Base-by-base conservation (phyloP, 23 tunicate species). In the Corella eumyota region DNA sequence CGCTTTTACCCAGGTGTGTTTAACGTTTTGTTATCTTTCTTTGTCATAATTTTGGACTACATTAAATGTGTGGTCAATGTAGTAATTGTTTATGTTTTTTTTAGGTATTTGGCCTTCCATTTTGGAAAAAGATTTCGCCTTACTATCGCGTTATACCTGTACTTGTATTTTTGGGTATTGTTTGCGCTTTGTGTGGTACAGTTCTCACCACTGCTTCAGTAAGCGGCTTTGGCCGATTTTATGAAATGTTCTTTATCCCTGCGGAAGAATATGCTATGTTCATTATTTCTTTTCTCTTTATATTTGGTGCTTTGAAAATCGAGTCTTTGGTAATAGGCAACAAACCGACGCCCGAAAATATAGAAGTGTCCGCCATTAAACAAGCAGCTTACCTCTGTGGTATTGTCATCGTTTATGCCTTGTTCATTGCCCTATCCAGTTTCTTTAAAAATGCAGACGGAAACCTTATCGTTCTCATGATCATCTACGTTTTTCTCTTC, bases 181-280 rank as follows among this genome's bases (percentile, higher is more conserved):
- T 81, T 19, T 34, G 60, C 29, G 79, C 62, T 31, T 27, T 90
- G 32, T 86, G 85, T 54, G 95, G 80, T 15, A 77, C 85, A 3
- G 74, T 77, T 3, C 70, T 86, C 31, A 67, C 45, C 36, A 64
- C 75, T 46, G 62, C 72, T 30, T 67, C 63, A 23, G 53, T 56
- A 61, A 59, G 58, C 56, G 96, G 96, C 34, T 68, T 88, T 47
- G 48, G 72, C 30, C 45, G 76, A 38, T 56, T 92, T 56, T 71
- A 75, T 68, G 85, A 77, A 26, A 92, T 92, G 87, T 46, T 92
- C 60, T 77, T 77, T 33, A 92, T 92, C 44, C 87, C 98, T 11
- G 81, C 86, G 23, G 77, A 67, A 32, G 77, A 82, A 45, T 81
- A 77, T 67, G 46, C 77, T 69, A 72, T 79, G 66, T 36, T 76